Percentiles rank a stretch among this genome's conserved stretches.
These are phyloP conservation scores for Parauchenoglanis punctatus DNA, from an alignment of 2,797 vertebrate genomes.

Conservation along the genomic window DNA sequence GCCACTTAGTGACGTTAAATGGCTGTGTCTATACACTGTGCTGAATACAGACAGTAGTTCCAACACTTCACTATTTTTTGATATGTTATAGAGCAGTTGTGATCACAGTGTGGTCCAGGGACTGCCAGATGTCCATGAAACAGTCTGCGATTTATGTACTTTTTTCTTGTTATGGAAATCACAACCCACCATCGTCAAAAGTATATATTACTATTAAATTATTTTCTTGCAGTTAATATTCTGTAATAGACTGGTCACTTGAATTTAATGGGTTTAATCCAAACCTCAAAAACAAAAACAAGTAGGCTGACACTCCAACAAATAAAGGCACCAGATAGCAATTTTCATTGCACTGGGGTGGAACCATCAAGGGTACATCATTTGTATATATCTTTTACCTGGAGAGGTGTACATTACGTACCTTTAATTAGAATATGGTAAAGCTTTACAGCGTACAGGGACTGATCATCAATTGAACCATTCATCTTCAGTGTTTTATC, in stretches of 20 bases:
- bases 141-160: not conserved
- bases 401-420: not conserved
- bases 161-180: not conserved
- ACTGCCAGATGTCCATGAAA: not conserved
- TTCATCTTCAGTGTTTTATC: not conserved
- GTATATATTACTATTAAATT: not conserved
- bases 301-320: not conserved
- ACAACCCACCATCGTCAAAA: not conserved
- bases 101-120: not conserved
- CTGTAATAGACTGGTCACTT: not conserved
- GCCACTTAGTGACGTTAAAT: conserved; percentile 35
- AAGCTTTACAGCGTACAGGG: not conserved
- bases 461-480: not conserved
- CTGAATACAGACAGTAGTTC: not conserved
- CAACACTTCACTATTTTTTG: not conserved
- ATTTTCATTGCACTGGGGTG: no score
- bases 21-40: not conserved
- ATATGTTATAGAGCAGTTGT: not conserved
- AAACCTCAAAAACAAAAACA: not conserved
- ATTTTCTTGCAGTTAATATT: not conserved
- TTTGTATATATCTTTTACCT: not conserved
- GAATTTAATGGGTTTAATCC: not conserved
- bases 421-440: not conserved
- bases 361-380: not conserved
- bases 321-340: not conserved